Evolutionary conservation across 2,888 invertebrate species (phyloP).

Genomic region (Metallyticus violacea): DNA sequence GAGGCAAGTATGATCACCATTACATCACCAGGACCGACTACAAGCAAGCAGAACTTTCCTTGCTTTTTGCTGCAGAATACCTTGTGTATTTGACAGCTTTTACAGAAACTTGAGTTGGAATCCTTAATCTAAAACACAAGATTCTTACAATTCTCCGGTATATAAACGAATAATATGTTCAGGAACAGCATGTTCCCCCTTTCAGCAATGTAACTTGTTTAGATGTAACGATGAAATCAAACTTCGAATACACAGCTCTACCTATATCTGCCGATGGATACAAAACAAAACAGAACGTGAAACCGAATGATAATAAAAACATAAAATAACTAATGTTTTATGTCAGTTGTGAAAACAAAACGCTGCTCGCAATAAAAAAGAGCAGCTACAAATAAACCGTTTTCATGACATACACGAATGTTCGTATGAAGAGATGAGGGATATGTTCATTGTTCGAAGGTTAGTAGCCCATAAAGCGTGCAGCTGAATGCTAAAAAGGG

Average conservation of each 20-base stretch:
- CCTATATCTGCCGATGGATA: neutral
- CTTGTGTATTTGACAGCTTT: no score
- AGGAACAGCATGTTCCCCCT: no score
- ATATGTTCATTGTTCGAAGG: neutral
- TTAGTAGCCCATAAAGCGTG: neutral
- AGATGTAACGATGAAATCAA: neutral
- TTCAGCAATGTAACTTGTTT: no score
- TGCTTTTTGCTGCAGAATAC: no score
- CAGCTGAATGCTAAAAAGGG: neutral
- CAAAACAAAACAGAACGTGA: neutral
- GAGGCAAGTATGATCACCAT: no score
- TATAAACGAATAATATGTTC: no score
- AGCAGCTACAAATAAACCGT: neutral
- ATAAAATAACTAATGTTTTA: neutral
- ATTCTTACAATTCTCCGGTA: no score
- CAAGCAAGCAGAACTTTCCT: no score
- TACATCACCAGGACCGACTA: no score
- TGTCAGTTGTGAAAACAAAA: neutral
- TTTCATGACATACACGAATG: neutral
- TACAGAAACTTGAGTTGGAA: no score
- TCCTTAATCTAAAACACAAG: no score
- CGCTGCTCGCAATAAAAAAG: neutral
- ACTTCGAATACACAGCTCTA: neutral
- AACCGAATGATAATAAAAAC: neutral
- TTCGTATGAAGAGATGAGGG: neutral